These are phyloP conservation scores for Apodemus agrarius DNA, from an alignment of 2,797 vertebrate species.

Conservation along the genomic window DNA sequence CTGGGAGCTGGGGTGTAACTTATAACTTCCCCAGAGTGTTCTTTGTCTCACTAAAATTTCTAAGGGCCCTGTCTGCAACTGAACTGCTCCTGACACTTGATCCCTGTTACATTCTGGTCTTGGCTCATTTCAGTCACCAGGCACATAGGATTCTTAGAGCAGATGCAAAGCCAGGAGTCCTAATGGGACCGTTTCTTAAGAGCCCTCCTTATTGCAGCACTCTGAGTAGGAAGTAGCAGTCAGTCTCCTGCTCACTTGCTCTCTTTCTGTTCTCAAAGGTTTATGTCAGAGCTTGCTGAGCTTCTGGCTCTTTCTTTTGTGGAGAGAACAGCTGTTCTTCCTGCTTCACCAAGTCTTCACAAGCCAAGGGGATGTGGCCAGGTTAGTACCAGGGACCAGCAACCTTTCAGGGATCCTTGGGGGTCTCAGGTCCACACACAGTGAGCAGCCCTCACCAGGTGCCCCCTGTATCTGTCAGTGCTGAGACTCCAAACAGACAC, in stretches of 20 bases:
- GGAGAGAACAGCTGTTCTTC: constrained; percentile 46
- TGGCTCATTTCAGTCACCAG: constrained; percentile 65
- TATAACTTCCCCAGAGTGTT: constrained; percentile 21
- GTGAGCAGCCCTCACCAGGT: no score
- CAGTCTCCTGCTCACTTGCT: neutral
- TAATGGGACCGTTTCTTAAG: neutral
- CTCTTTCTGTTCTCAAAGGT: constrained; percentile 62
- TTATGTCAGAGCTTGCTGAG: constrained; percentile 47
- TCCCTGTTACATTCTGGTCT: constrained; percentile 55
- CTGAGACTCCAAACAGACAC: neutral
- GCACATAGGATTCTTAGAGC: no score
- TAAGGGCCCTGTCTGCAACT: constrained; percentile 75
- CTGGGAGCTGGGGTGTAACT: neutral
- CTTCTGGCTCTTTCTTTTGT: constrained; percentile 36
- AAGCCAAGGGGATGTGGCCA: neutral
- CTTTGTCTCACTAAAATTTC: constrained; percentile 64
- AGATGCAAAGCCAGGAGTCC: no score
- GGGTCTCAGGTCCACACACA: no score
- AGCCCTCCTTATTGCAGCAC: constrained; percentile 21
- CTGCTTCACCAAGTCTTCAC: constrained; percentile 54
- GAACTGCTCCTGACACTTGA: constrained; percentile 65
- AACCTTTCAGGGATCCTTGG: no score
- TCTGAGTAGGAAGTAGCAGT: constrained; percentile 72
- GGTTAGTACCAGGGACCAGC: neutral
- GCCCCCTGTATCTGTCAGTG: no score